Evolutionary conservation across 2,888 invertebrate species (phyloP).

Genomic region (Cotesia congregata): DNA sequence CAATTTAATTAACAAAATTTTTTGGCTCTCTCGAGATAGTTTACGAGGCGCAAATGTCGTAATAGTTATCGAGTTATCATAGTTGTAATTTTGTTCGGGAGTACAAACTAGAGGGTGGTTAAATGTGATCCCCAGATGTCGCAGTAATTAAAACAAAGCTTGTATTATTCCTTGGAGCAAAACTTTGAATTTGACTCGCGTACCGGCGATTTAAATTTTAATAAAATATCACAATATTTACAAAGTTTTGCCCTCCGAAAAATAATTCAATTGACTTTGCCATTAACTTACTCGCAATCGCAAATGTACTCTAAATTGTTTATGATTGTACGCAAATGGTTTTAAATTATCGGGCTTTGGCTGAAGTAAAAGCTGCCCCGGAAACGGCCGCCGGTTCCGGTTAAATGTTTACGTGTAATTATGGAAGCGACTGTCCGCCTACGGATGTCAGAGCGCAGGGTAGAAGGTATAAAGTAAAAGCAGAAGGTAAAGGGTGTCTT

Average conservation of each 20-base stretch:
- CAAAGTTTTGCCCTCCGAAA: not conserved
- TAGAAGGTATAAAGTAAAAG: slow-evolving; percentile 10
- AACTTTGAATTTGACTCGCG: slow-evolving; percentile 57
- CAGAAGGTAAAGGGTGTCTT: slow-evolving; percentile 1
- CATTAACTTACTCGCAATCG: not conserved
- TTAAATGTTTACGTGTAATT: slow-evolving; percentile 61
- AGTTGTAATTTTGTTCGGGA: slow-evolving; percentile 41
- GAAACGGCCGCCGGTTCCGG: slow-evolving; percentile 59
- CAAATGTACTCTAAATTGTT: not conserved
- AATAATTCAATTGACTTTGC: not conserved
- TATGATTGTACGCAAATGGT: slow-evolving; percentile 29
- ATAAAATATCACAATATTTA: not conserved
- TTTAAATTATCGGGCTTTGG: slow-evolving; percentile 49
- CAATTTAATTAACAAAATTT: not conserved
- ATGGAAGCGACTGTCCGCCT: slow-evolving; percentile 45
- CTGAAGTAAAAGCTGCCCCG: slow-evolving; percentile 54
- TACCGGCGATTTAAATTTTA: slow-evolving; percentile 30
- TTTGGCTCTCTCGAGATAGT: slow-evolving; percentile 2
- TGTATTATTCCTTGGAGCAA: slow-evolving; percentile 54
- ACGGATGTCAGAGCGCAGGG: slow-evolving; percentile 18
- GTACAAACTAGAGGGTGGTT: slow-evolving; percentile 51
- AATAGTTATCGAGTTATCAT: slow-evolving; percentile 48
- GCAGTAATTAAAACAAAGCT: slow-evolving; percentile 67
- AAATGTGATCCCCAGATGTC: slow-evolving; percentile 68
- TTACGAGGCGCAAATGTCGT: slow-evolving; percentile 11